Percentiles rank a stretch among this genome's conserved stretches.
Conservation (phyloP, 2,888 invertebrate genomes). For the Watsonalla cultraria region DNA sequence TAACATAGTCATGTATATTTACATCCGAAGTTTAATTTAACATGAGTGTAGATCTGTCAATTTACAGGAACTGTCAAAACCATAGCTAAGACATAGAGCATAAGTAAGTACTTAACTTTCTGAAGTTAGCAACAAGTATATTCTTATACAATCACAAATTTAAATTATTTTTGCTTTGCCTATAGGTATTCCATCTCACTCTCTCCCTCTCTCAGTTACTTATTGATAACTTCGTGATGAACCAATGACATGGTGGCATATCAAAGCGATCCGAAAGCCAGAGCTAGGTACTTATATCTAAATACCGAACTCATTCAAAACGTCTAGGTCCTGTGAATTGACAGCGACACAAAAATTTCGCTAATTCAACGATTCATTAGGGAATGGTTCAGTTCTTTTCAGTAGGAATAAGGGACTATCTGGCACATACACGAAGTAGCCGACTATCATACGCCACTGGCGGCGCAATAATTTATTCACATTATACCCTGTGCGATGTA, state of each 20-base stretch:
- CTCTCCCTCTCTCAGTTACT: too few relatives aligned
- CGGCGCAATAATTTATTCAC: slow-evolving; percentile 57
- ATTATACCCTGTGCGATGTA: slow-evolving; percentile 74
- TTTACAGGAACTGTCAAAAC: slow-evolving; percentile 31
- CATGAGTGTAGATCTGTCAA: slow-evolving; percentile 58
- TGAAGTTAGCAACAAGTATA: neutral
- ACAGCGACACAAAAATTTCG: slow-evolving; percentile 58
- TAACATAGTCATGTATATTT: slow-evolving; percentile 72
- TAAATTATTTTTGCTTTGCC: too few relatives aligned
- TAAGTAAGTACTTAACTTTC: neutral
- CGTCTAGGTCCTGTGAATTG: slow-evolving; percentile 43
- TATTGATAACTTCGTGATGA: too few relatives aligned
- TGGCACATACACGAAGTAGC: slow-evolving; percentile 53
- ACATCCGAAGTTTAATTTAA: slow-evolving; percentile 60
- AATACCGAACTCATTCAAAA: neutral
- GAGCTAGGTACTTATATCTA: too few relatives aligned
- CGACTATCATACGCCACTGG: slow-evolving; percentile 33
- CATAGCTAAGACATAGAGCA: slow-evolving; percentile 5
- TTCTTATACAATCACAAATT: slow-evolving; percentile 1
- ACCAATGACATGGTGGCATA: too few relatives aligned
- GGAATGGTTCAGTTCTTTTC: slow-evolving; percentile 70
- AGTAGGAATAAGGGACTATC: slow-evolving; percentile 65
- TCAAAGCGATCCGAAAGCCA: too few relatives aligned
- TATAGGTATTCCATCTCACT: too few relatives aligned
- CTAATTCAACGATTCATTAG: slow-evolving; percentile 59